phyloP scores from a whole-genome alignment of 2,797 vertebrate species.

The Anniella stebbinsi region DNA sequence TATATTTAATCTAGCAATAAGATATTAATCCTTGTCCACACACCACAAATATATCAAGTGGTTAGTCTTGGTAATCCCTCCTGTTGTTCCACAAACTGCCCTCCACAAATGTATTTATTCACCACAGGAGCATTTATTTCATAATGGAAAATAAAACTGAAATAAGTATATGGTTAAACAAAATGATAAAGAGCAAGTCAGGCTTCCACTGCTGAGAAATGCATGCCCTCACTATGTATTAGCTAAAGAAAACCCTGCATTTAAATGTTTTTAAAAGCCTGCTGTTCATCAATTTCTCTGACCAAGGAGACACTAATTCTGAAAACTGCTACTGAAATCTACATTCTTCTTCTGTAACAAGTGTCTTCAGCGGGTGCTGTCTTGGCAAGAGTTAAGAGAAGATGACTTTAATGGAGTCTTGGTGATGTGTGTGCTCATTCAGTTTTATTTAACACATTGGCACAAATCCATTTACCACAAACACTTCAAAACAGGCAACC shows the following conservation, averaged over 20 bases:
- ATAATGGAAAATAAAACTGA: slow-evolving; percentile 14
- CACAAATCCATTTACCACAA: slow-evolving; percentile 11
- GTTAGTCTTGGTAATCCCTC: neutral
- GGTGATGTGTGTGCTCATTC: neutral
- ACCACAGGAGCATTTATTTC: neutral
- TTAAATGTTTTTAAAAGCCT: slow-evolving; percentile 1
- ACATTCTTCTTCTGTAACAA: slow-evolving; percentile 31
- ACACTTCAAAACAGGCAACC: slow-evolving; percentile 37
- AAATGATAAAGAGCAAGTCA: neutral
- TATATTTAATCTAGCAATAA: neutral
- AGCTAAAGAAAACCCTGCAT: neutral
- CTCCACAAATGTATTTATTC: neutral
- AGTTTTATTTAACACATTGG: slow-evolving; percentile 32
- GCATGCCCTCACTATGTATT: neutral
- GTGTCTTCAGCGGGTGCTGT: slow-evolving; percentile 4
- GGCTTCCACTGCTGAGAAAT: neutral
- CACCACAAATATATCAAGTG: neutral
- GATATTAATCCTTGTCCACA: neutral
- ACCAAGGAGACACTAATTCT: slow-evolving; percentile 13
- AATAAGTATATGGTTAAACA: neutral
- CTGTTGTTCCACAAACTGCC: neutral
- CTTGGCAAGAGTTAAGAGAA: slow-evolving; percentile 1
- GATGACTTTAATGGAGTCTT: slow-evolving; percentile 5
- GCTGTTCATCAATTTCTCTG: slow-evolving; percentile 27
- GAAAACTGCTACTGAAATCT: slow-evolving; percentile 38